Percentiles rank a stretch among this genome's conserved stretches.
Evolutionary conservation across 2,113 vertebrate species (phyloP).

Genomic region (Raja brachyura): DNA sequence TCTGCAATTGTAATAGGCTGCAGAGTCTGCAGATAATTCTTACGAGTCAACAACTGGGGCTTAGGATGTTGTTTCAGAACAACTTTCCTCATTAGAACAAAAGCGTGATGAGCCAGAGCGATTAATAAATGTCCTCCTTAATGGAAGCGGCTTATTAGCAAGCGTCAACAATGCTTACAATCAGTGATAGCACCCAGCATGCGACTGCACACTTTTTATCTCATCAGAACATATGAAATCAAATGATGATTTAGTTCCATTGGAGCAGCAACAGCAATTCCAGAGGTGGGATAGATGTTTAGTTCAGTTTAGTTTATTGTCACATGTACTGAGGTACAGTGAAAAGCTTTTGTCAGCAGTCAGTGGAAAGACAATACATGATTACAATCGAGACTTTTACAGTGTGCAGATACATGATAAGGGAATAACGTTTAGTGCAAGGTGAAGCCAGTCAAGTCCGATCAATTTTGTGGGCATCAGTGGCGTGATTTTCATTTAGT

Average conservation of each 20-base stretch:
- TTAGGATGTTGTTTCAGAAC: background rate
- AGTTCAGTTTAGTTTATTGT: too few species aligned
- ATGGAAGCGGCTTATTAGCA: background rate
- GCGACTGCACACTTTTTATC: background rate
- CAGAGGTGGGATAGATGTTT: background rate
- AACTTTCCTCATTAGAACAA: background rate
- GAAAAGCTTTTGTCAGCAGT: too few species aligned
- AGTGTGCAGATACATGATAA: too few species aligned
- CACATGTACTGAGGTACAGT: too few species aligned
- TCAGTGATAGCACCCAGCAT: constrained; percentile 1
- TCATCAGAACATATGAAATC: background rate
- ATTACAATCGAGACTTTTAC: too few species aligned
- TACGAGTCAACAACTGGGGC: background rate
- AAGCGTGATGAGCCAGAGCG: background rate
- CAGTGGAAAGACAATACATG: too few species aligned
- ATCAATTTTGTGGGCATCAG: background rate
- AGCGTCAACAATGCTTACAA: background rate
- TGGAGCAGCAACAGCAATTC: background rate
- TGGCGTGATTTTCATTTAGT: too few species aligned
- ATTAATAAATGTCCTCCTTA: background rate
- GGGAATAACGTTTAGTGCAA: too few species aligned
- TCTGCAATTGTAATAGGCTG: constrained; percentile 4
- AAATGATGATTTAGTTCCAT: background rate
- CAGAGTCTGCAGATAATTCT: background rate
- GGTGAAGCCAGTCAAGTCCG: too few species aligned